A percentile compares a stretch with the other conserved stretches of the same genome.
phyloP scores from a whole-genome alignment of 2,888 invertebrate genomes.

The Lasioglossum morio region DNA sequence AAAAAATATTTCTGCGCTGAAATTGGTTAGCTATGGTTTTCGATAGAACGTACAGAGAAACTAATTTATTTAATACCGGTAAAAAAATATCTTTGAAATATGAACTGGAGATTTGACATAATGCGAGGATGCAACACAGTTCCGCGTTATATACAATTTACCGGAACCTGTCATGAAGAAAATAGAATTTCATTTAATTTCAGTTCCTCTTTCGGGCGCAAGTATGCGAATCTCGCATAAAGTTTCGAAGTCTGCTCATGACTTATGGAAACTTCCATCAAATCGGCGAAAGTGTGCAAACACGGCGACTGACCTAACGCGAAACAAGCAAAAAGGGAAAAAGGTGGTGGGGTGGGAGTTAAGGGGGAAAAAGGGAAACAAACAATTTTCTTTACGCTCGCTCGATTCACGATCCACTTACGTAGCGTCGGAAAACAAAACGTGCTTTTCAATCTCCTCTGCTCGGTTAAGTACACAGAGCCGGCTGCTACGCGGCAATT shows the following conservation, averaged over 20 bases:
- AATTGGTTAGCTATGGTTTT: background rate
- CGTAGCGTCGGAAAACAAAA: slow-evolving; percentile 1
- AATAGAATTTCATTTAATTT: slow-evolving; percentile 2
- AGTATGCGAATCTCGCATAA: background rate
- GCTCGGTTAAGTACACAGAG: slow-evolving; percentile 24
- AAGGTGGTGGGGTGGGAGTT: no score
- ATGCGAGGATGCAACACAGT: background rate
- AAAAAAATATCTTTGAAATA: background rate
- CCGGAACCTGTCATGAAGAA: background rate
- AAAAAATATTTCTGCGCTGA: background rate
- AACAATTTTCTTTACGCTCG: background rate
- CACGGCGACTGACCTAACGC: background rate
- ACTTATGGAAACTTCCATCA: slow-evolving; percentile 1
- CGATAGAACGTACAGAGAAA: background rate
- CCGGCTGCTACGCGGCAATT: slow-evolving; percentile 38
- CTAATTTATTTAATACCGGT: background rate
- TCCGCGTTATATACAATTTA: background rate
- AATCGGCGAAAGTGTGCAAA: background rate
- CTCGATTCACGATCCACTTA: background rate
- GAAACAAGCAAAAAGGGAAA: background rate
- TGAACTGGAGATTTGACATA: background rate
- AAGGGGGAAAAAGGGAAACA: background rate
- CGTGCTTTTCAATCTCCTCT: slow-evolving; percentile 35
- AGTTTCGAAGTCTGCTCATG: background rate
- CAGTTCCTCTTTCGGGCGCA: background rate